Percentiles rank a stretch among this genome's conserved stretches.
Conservation (phyloP, 2,888 invertebrate species). For the Quadriops clusia region DNA sequence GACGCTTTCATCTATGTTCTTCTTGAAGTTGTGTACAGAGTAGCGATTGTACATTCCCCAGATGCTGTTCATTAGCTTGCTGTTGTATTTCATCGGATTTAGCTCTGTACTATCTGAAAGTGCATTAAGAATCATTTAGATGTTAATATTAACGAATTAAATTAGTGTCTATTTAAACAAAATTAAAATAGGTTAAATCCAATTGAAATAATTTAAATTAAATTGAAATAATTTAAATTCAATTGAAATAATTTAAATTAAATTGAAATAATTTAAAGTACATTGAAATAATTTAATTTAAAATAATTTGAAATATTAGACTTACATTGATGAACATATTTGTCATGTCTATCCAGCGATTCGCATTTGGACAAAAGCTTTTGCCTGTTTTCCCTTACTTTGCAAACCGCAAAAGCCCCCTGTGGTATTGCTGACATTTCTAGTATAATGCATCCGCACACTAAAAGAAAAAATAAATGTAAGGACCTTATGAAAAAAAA, state of each 20-base stretch:
- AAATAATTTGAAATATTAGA: constrained; percentile 1
- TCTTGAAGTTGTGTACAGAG: constrained; percentile 80
- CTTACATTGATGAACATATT: constrained; percentile 10
- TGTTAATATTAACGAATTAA: too few species aligned
- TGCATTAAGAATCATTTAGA: too few species aligned
- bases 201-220: too few species aligned
- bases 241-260: too few species aligned
- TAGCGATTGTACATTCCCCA: constrained; percentile 86
- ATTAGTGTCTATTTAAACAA: too few species aligned
- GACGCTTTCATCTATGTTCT: constrained; percentile 51
- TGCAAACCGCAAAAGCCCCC: constrained; percentile 59
- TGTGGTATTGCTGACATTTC: constrained; percentile 66
- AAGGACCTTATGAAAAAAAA: background rate
- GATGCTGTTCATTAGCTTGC: constrained; percentile 81
- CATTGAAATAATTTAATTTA: too few species aligned
- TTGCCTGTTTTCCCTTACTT: constrained; percentile 51
- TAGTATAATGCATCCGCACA: constrained; percentile 28
- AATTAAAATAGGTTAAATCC: too few species aligned
- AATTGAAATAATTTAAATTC: too few species aligned
- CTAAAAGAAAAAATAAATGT: constrained; percentile 24
- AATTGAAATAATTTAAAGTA: too few species aligned
- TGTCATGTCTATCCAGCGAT: constrained; percentile 10
- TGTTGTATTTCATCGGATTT: constrained; percentile 66
- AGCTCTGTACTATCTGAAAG: constrained; percentile 35
- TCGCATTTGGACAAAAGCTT: constrained; percentile 41